A percentile compares a stretch with the other conserved stretches of the same genome.
Conservation (phyloP, 2,888 invertebrate genomes). For the Nymphalis c-album region DNA sequence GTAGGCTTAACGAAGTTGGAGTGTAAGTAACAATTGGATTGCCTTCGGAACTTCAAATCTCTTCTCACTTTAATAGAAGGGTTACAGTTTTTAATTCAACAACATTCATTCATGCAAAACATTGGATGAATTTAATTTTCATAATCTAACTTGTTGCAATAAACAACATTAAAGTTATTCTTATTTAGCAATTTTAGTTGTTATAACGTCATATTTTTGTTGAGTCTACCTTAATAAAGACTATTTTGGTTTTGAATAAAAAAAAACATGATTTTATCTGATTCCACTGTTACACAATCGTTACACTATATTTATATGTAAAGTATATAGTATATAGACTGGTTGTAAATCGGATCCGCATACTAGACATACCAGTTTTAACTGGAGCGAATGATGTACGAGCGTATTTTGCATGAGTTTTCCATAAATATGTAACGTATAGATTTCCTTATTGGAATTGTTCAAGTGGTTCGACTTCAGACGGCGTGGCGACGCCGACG, state of each 20-base stretch:
- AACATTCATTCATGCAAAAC: background rate
- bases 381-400: constrained; percentile 40
- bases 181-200: too few species aligned
- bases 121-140: constrained; percentile 1
- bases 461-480: constrained; percentile 63
- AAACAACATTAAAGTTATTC: too few species aligned
- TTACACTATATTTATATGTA: background rate
- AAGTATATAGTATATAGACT: background rate
- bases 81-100: constrained; percentile 3
- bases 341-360: background rate
- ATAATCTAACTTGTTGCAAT: background rate
- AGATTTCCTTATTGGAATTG: constrained; percentile 45
- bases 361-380: constrained; percentile 28
- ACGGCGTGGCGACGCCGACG: constrained; percentile 61
- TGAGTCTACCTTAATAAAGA: too few species aligned
- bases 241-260: too few species aligned
- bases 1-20: constrained; percentile 16
- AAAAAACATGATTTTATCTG: background rate
- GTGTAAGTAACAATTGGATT: constrained; percentile 20
- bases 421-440: constrained; percentile 48
- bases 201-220: too few species aligned
- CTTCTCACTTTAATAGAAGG: constrained; percentile 2
- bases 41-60: constrained; percentile 11
- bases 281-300: background rate
- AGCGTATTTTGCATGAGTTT: constrained; percentile 50